Conservation (phyloP, 1,140 invertebrate species). For the Coptotermes formosanus region DNA sequence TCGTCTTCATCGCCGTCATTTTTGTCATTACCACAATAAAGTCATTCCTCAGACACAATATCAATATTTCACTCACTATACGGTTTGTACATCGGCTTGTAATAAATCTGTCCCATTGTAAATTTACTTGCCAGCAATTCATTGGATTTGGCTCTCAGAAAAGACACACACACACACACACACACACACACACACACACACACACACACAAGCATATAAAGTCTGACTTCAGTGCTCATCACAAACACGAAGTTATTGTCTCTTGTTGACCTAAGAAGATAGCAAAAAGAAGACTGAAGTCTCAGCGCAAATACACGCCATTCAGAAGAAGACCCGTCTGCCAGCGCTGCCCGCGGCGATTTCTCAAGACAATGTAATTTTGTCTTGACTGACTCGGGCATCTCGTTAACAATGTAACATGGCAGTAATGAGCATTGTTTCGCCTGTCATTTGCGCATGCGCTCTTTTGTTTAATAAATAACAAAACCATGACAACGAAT, state of each 20-base stretch:
- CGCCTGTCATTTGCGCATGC: constrained; percentile 11
- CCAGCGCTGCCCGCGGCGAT: not conserved
- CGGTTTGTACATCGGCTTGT: too few species aligned
- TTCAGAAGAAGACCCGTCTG: not conserved
- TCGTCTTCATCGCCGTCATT: too few species aligned
- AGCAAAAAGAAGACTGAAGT: not conserved
- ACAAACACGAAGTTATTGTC: not conserved
- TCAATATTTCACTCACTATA: too few species aligned
- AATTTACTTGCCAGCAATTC: too few species aligned
- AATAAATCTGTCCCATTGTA: too few species aligned
- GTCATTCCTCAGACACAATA: too few species aligned
- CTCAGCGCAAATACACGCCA: not conserved
- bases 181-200: too few species aligned
- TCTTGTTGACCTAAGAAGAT: not conserved
- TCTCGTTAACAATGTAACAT: constrained; percentile 19
- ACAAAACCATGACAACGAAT: constrained; percentile 5
- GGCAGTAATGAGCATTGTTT: constrained; percentile 18
- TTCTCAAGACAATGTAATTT: constrained; percentile 13
- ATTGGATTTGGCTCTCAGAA: too few species aligned
- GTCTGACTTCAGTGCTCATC: not conserved
- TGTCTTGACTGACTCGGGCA: constrained; percentile 7
- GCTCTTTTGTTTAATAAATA: constrained; percentile 19
- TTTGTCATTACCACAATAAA: too few species aligned
- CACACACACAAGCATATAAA: not conserved
- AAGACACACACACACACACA: too few species aligned